Evolutionary conservation across 1,140 invertebrate genomes (phyloP).

Genomic region (Lucilia cuprina): DNA sequence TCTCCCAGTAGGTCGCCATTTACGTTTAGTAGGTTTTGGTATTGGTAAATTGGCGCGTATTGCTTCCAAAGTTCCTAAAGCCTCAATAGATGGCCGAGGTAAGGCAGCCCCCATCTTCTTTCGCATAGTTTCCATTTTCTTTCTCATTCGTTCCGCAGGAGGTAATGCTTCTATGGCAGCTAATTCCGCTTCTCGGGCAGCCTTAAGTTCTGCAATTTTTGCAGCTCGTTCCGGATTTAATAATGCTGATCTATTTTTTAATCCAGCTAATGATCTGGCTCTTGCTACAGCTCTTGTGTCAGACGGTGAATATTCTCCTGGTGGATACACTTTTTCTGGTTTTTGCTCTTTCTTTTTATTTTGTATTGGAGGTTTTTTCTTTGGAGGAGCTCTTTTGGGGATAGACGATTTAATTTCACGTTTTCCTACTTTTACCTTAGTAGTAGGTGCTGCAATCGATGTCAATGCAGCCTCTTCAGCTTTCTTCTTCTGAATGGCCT

Average conservation of each 20-base stretch:
- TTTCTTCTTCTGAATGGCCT: background rate
- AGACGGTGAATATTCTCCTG: background rate
- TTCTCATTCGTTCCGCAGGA: background rate
- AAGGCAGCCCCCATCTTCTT: background rate
- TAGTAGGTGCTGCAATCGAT: background rate
- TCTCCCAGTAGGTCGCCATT: slow-evolving; percentile 9
- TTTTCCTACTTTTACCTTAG: background rate
- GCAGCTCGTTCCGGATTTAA: slow-evolving; percentile 5
- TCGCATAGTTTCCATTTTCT: background rate
- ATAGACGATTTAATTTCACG: background rate
- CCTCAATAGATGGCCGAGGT: background rate
- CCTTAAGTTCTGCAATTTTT: background rate
- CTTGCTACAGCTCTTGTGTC: background rate
- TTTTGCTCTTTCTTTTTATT: background rate
- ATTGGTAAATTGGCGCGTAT: background rate
- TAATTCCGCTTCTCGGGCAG: background rate
- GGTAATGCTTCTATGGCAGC: background rate
- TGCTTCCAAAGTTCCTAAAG: background rate
- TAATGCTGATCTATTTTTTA: background rate
- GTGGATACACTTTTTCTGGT: background rate
- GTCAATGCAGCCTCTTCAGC: background rate
- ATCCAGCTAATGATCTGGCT: background rate
- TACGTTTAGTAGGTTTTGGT: background rate
- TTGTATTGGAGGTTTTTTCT: background rate
- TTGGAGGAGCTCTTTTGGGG: background rate